These are phyloP conservation scores for Cassiopea xamachana DNA, from an alignment of 30 jellyfish, hydroid and myxozoan species.

Conservation along the genomic window DNA sequence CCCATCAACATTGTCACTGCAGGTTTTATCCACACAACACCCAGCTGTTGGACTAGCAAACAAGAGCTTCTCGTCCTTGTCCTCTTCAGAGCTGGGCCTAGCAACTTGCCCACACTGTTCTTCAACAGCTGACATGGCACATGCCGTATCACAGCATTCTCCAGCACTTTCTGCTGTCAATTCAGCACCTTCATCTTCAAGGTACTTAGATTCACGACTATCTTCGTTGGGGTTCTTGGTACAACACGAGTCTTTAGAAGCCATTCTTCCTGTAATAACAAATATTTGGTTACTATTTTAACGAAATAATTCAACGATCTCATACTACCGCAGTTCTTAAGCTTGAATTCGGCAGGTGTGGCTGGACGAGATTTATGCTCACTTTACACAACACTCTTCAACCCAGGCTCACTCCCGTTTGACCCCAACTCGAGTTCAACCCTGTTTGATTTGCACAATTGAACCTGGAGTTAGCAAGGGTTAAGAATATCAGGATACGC, in stretches of 20 bases:
- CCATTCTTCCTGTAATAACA: neutral
- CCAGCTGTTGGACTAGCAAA: neutral
- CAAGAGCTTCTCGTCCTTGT: neutral
- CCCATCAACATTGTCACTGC: neutral
- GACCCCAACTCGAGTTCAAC: too few relatives aligned
- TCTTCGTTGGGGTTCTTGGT: neutral
- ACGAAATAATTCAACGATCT: neutral
- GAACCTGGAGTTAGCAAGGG: too few relatives aligned
- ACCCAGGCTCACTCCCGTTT: too few relatives aligned
- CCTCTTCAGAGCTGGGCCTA: neutral
- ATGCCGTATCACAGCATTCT: too few relatives aligned
- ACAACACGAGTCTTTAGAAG: neutral
- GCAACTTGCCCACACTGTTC: neutral
- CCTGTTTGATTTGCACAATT: too few relatives aligned
- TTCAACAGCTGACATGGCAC: neutral
- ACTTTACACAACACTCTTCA: too few relatives aligned
- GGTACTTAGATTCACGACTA: neutral
- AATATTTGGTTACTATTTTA: neutral
- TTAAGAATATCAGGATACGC: too few relatives aligned
- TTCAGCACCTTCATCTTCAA: too few relatives aligned
- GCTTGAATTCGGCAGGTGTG: neutral
- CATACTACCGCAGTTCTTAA: neutral
- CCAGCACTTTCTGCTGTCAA: too few relatives aligned
- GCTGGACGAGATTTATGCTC: too few relatives aligned
- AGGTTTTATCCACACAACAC: neutral